Conservation (phyloP, 2,113 vertebrate genomes). For the Embiotoca jacksoni region DNA sequence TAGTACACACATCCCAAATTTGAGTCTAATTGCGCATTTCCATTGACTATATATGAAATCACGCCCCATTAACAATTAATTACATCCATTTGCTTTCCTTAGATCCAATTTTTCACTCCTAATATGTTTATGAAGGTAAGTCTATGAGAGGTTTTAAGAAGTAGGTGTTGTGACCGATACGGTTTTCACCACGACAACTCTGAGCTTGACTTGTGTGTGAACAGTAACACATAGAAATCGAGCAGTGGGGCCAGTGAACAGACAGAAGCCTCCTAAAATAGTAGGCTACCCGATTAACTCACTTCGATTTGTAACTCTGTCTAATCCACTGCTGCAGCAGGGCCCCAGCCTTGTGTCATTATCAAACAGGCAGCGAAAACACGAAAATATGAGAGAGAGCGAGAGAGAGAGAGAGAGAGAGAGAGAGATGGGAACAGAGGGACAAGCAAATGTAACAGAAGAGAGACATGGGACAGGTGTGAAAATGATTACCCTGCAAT, state of each 20-base stretch:
- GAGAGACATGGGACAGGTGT: conserved; percentile 49
- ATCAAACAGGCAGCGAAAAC: conserved; percentile 40
- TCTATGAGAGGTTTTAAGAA: not conserved
- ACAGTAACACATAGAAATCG: conserved; percentile 7
- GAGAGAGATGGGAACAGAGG: not conserved
- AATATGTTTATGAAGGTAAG: not conserved
- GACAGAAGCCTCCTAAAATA: conserved; percentile 52
- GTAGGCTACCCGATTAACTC: conserved; percentile 59
- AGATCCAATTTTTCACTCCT: not conserved
- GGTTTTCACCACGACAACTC: not conserved
- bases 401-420: not conserved
- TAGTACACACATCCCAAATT: not conserved
- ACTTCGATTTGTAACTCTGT: conserved; percentile 70
- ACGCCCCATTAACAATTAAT: not conserved
- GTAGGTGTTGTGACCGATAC: not conserved
- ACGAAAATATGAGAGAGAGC: not conserved
- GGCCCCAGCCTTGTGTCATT: conserved; percentile 42
- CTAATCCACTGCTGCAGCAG: conserved; percentile 56
- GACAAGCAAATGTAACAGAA: conserved; percentile 1
- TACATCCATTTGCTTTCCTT: not conserved
- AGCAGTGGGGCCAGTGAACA: conserved; percentile 40
- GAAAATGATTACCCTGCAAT: conserved; percentile 54
- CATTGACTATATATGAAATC: too few species aligned
- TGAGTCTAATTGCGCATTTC: too few species aligned
- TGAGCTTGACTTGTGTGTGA: not conserved